Percentiles rank a stretch among this genome's conserved stretches.
These are phyloP conservation scores for Selenia dentaria DNA, from an alignment of 2,888 invertebrate genomes.

Conservation along the genomic window DNA sequence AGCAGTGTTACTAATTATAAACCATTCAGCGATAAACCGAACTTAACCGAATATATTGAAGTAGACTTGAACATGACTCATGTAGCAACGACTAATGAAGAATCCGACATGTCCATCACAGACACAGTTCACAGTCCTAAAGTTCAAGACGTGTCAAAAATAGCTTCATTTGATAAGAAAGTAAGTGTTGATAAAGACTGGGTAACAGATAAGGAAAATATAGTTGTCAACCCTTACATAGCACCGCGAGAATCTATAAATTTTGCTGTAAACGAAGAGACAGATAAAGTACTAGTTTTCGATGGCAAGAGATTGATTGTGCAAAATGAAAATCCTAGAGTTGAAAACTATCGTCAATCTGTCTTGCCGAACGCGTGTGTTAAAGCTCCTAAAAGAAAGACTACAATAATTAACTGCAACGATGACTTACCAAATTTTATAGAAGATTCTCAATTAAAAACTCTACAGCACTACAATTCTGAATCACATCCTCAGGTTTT, in stretches of 20 bases:
- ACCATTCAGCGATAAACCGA: slow-evolving; percentile 40
- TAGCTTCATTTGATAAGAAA: slow-evolving; percentile 40
- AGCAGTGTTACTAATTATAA: slow-evolving; percentile 44
- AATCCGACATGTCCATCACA: slow-evolving; percentile 72
- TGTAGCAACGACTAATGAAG: slow-evolving; percentile 43
- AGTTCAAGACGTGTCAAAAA: slow-evolving; percentile 56
- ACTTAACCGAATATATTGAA: slow-evolving; percentile 66
- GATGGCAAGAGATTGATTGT: slow-evolving; percentile 67
- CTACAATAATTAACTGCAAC: slow-evolving; percentile 58
- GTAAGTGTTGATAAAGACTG: slow-evolving; percentile 45
- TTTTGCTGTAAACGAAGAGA: slow-evolving; percentile 58
- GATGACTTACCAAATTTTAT: slow-evolving; percentile 67
- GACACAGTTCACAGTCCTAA: slow-evolving; percentile 62
- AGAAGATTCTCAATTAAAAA: slow-evolving; percentile 26
- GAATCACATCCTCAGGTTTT: slow-evolving; percentile 9
- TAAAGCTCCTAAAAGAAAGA: slow-evolving; percentile 50
- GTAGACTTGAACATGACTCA: slow-evolving; percentile 67
- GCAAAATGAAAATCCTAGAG: slow-evolving; percentile 45
- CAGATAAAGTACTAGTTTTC: slow-evolving; percentile 65
- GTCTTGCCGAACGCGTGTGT: slow-evolving; percentile 32
- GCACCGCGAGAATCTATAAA: slow-evolving; percentile 54
- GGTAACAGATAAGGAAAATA: slow-evolving; percentile 71
- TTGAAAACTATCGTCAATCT: slow-evolving; percentile 38
- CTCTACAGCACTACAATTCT: background rate
- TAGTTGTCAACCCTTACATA: slow-evolving; percentile 63